Conservation (phyloP, 2,888 invertebrate genomes). For the Trypoxylon attenuatum region DNA sequence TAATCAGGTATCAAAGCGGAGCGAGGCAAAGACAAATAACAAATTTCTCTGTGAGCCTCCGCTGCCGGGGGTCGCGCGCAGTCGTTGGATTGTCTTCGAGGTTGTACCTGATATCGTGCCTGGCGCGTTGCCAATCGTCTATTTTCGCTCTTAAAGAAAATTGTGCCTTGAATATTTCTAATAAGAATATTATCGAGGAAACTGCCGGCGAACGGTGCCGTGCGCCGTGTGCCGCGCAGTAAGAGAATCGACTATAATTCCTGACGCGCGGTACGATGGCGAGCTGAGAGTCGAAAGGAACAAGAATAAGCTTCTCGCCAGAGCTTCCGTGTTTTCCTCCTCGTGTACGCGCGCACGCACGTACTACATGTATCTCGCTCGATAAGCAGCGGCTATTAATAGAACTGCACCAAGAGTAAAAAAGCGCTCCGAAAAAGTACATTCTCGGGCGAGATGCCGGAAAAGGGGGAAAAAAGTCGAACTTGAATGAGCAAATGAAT, state of each 20-base stretch:
- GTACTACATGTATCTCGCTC: not conserved
- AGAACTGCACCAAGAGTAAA: not conserved
- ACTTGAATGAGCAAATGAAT: too few relatives aligned
- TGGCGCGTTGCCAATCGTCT: slow-evolving; percentile 44
- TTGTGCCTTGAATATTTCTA: slow-evolving; percentile 42
- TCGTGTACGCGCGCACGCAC: slow-evolving; percentile 15
- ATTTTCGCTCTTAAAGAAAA: slow-evolving; percentile 53
- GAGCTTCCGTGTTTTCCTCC: slow-evolving; percentile 3
- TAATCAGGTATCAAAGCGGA: not conserved
- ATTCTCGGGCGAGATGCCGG: too few relatives aligned
- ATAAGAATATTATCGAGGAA: slow-evolving; percentile 39
- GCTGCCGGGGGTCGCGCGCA: slow-evolving; percentile 22
- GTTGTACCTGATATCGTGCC: slow-evolving; percentile 47
- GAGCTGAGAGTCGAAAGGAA: not conserved
- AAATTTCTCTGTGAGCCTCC: slow-evolving; percentile 24
- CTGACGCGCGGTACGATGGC: not conserved
- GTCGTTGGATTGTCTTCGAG: slow-evolving; percentile 48
- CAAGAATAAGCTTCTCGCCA: not conserved
- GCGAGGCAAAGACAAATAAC: slow-evolving; percentile 5
- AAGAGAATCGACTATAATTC: not conserved
- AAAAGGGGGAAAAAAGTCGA: too few relatives aligned
- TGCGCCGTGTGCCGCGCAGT: not conserved
- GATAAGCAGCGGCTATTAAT: not conserved
- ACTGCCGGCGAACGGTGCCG: not conserved
- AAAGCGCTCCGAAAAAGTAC: too few relatives aligned